Evolutionary conservation across 2,888 invertebrate genomes (phyloP), one percentile per base, ranked within the genome.

Genomic region (Halictus quadricinctus): DNA sequence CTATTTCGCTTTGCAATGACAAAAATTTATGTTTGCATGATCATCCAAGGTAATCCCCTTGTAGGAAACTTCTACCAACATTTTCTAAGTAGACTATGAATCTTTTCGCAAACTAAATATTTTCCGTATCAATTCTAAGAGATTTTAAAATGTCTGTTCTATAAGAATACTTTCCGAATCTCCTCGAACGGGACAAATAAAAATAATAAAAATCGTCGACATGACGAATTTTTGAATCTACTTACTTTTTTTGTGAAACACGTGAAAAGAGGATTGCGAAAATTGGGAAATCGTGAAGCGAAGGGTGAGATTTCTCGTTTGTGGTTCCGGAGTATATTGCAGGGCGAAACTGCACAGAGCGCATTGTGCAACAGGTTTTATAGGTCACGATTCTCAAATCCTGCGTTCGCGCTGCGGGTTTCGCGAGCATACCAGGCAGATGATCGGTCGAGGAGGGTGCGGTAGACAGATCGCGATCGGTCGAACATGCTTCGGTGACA

Each of bases 401-500:
- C n/a, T 18, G 80, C 25, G 54, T 10, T 13, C 10, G 48, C n/a
- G 13, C 13, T 54, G 80, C 36, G n/a, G 25, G 43, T 86, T 81
- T 79, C 41, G 48, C 73, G 80, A 18, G 81, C 92, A 90, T 92
- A 89, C 91, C 91, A 90, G 46, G 43, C 75, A 82, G 91, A 92
- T 92, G 91, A 92, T 89, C 88, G 76, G 80, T 69, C 48, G 76
- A 80, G 50, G 46, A 87, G 88, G 92, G 92, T 91, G 92, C 92
- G 92, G 91, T 88, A 75, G 83, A 69, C 83, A 80, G 76, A 88
- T 88, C 86, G 86, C 81, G 88, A 89, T 86, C 85, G 69, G 75
- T 48, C 84, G 79, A 83, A 76, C 83, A 73, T 60, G 77, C 84
- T 89, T 87, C 86, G 87, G 88, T 89, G 92, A 93, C 91, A 89